A percentile compares a stretch with the other conserved stretches of the same genome.
Evolutionary conservation across 1,140 invertebrate genomes (phyloP).

Genomic region (Diabrotica virgifera): DNA sequence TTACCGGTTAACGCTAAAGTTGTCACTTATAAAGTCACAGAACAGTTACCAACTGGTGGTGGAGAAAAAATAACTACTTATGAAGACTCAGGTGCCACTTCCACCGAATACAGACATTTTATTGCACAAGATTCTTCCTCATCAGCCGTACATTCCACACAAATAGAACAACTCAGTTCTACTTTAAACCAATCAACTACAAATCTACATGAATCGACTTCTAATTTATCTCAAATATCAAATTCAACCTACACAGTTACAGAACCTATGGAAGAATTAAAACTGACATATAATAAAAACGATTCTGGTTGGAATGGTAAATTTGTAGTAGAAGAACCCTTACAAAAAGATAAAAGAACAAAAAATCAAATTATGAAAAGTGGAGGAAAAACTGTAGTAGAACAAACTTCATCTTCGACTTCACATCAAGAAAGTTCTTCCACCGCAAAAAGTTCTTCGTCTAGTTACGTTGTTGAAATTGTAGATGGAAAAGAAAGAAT

Average conservation of each 20-base stretch:
- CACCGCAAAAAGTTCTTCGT: constrained; percentile 54
- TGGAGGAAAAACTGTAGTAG: constrained; percentile 26
- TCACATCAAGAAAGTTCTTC: constrained; percentile 38
- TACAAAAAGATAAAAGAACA: constrained; percentile 24
- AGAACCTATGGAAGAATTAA: constrained; percentile 45
- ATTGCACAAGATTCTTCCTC: constrained; percentile 33
- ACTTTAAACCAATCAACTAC: constrained; percentile 38
- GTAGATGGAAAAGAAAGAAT: constrained; percentile 61
- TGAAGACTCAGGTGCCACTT: constrained; percentile 38
- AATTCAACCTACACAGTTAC: constrained; percentile 44
- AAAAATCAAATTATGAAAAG: constrained; percentile 17
- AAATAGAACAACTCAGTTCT: constrained; percentile 44
- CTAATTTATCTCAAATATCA: constrained; percentile 39
- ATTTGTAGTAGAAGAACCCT: constrained; percentile 49
- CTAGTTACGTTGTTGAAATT: constrained; percentile 57
- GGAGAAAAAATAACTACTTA: constrained; percentile 48
- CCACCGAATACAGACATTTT: constrained; percentile 44
- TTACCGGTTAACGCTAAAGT: constrained; percentile 38
- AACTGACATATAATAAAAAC: constrained; percentile 45
- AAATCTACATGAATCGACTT: constrained; percentile 38
- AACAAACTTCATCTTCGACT: constrained; percentile 32
- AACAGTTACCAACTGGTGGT: constrained; percentile 39
- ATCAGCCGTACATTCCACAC: constrained; percentile 21
- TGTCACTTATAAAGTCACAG: constrained; percentile 45
- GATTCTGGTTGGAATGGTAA: constrained; percentile 55